Base-by-base conservation (phyloP, 2,888 invertebrate species). In the Abscondita cerata region DNA sequence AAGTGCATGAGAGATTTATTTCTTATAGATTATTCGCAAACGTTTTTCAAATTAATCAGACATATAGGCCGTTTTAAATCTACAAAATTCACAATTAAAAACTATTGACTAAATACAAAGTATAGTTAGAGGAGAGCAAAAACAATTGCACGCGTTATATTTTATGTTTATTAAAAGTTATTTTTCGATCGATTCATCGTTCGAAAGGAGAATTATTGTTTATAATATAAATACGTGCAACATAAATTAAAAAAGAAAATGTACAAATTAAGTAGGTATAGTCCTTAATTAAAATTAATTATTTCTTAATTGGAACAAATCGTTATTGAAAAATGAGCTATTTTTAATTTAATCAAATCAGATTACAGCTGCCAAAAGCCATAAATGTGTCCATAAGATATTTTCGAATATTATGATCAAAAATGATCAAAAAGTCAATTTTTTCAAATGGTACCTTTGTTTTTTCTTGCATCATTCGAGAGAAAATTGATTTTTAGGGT, bases 71-170 rank as follows among this genome's bases (percentile, higher is more conserved):
- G 54, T 50, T 55, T 54, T 31, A 52, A 31, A 38, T 65, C 54
- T 64, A 64, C 64, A 64, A 62, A 65, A 62, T 61, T 65, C 61
- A 65, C 64, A 65, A 61, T 57, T 58, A 62, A 58, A 31, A 50
- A 44, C 44, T 44, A 44, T 44, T 57, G 55, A 60, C 48, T 56
- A 51, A 52, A 59, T 52, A 50, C 38, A 41, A 20, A 48, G 13
- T 38, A 56, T 33, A 55, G 47, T 36, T 46, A 52, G 6, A 51
- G 15, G 47, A 38, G 47, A 52, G 44, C 25, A 38, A 52, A 58
- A 59, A 41, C 38, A 36, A 46, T 59, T 59, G 59, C 59, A 52
- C 52, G 19, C 20, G 36, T 59, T 36, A 5, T 51, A 25, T 19
- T 52, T 52, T 36, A 19, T 52, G 15, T 41, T n/a, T n/a, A n/a